phyloP scores from a whole-genome alignment of 2,113 vertebrate genomes.

The Rhombomys opimus region DNA sequence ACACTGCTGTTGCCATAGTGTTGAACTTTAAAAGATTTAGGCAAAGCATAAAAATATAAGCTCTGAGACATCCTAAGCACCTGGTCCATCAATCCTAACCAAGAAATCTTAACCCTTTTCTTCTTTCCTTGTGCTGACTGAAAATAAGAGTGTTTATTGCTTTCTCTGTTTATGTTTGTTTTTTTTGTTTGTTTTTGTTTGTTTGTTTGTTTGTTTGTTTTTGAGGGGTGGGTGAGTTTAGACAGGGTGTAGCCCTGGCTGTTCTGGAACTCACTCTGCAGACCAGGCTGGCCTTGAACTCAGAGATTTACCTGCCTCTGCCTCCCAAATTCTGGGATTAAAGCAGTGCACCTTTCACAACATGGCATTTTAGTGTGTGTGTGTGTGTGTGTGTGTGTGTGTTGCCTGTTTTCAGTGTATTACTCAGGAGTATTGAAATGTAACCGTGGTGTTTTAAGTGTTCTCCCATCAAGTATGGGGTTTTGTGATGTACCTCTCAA shows the following conservation, averaged over 20 bases:
- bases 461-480: background rate
- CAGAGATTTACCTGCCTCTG: background rate
- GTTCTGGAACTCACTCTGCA: background rate
- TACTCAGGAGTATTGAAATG: background rate
- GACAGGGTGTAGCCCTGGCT: background rate
- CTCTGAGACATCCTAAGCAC: slow-evolving; percentile 8
- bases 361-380: background rate
- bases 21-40: slow-evolving; percentile 65
- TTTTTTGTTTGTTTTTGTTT: background rate
- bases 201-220: background rate
- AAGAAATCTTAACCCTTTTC: slow-evolving; percentile 48
- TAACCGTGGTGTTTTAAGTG: background rate
- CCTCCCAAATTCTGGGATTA: background rate
- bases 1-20: slow-evolving; percentile 69
- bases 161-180: background rate
- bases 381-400: no score
- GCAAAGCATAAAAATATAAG: slow-evolving; percentile 65
- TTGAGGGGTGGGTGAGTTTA: background rate
- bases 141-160: background rate
- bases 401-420: background rate
- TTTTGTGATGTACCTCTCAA: background rate
- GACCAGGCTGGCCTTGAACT: background rate
- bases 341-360: background rate
- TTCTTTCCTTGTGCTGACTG: background rate
- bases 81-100: slow-evolving; percentile 2